Evolutionary conservation across 2,888 invertebrate species (phyloP), one percentile per base, ranked within the genome.

Genomic region (Uloborus plumipes): DNA sequence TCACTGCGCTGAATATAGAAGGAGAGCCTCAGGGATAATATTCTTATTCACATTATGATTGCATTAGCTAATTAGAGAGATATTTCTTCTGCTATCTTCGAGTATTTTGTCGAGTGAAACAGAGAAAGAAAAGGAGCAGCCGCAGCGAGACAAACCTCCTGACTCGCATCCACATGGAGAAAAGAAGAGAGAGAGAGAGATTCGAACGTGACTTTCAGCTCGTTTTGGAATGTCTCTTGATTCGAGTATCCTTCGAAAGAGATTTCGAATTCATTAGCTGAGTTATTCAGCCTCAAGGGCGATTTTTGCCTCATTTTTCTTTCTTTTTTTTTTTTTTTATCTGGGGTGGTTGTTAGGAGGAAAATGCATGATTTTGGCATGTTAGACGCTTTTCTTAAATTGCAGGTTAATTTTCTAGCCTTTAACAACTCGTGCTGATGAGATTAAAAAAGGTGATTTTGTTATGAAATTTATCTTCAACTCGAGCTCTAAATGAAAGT

Each of bases 241-340:
- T 67, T 79, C 79, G 69, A 79, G 79, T 18, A 59, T 62, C n/a
- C 73, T 67, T 31, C 15, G 22, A 31, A 26, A 66, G 16, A 65
- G 62, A 61, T 66, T 73, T 73, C 66, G 79, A 79, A 79, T 79
- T 79, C 79, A 79, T 79, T 79, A 79, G 79, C 15, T 22, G 67
- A 59, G 65, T 79, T 72, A 72, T 79, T 66, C 59, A 73, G 13
- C 47, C 66, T 73, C 73, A 79, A 79, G 79, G 50, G 58, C 66
- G 16, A 39, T 7, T 39, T 31, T 31, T 31, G 2, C 7, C 31
- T 31, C 31, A 31, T 31, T 31, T 39, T 39, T 39, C 39, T 9
- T 39, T 4, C 2, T 26, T 26, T 4, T 26, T 26, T 4, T 26
- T 26, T 4, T 26, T 26, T 26, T 26, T 26, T 26, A 3, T 39